phyloP scores from a whole-genome alignment of 1,140 invertebrate species.

The Pectinophora gossypiella region DNA sequence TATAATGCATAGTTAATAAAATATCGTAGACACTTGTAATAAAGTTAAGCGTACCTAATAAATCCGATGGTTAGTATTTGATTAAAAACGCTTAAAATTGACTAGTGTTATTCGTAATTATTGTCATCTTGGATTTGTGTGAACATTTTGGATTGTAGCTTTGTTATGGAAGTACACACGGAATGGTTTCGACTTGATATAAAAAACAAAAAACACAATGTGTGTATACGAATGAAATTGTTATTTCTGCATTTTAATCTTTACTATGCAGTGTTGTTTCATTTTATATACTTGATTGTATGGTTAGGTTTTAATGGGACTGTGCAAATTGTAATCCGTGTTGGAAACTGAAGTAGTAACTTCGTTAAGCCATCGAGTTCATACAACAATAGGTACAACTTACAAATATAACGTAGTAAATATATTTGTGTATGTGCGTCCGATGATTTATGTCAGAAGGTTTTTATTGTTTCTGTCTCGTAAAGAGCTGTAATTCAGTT shows the following conservation, averaged over 20 bases:
- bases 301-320: conserved; percentile 39
- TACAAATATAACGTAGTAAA: too few relatives aligned
- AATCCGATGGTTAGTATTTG: conserved; percentile 57
- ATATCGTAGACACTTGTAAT: conserved; percentile 57
- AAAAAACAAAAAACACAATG: conserved; percentile 27
- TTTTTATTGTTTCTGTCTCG: conserved; percentile 68
- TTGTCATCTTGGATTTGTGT: conserved; percentile 11
- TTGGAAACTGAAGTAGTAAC: conserved; percentile 21
- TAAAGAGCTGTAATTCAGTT: conserved; percentile 65
- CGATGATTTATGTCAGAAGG: conserved; percentile 62
- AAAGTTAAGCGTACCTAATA: conserved; percentile 47
- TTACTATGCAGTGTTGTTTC: conserved; percentile 35
- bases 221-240: conserved; percentile 67
- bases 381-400: too few relatives aligned
- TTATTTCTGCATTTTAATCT: conserved; percentile 40
- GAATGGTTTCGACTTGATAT: too few relatives aligned
- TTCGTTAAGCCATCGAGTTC: too few relatives aligned
- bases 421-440: conserved; percentile 52
- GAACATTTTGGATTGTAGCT: not conserved
- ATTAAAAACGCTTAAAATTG: conserved; percentile 57
- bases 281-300: conserved; percentile 10
- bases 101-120: conserved; percentile 54
- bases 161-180: conserved; percentile 31
- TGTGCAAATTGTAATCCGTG: conserved; percentile 45
- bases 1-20: conserved; percentile 68